Base-by-base conservation (phyloP, 2,113 vertebrate species). In the Caloenas nicobarica region DNA sequence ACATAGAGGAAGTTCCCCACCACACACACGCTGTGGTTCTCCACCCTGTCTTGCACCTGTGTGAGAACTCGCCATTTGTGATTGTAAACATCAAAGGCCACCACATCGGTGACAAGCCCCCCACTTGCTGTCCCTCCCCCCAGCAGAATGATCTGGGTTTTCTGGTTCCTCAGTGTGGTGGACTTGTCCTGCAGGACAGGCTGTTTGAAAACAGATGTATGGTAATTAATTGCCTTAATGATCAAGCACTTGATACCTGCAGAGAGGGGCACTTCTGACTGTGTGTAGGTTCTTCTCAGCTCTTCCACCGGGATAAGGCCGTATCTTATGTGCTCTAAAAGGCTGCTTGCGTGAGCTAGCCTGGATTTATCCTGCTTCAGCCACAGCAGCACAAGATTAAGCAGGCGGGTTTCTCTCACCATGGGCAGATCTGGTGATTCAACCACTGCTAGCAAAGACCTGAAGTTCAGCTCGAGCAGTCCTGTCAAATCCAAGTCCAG, bases 1-100 rank as follows among this genome's bases (percentile, higher is more conserved):
- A 99, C 97, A 3, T 99, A 99, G 38, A 99, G 97, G 93, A 99
- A 99, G 76, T 99, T 99, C 4, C 98, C 99, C 33, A 98, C 96
- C 2, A 98, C 98, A 9, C 99, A 99, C 22, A 98, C 97, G 2
- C 99, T 98, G 92, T 99, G 99, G 76, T 98, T 97, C 93, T 98
- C 98, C 40, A 99, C 94, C 23, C 95, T 98, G 38, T 96, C 81
- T 0, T 95, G 98, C 42, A 99, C 84, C 25, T 88, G 88, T 0
- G 98, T 98, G 48, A 99, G 94, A 7, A 93, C 61, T 46, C 94
- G 91, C 96, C 99, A 99, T 66, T 97, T 98, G 95, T 98, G 98
- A 77, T 95, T 98, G 79, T 98, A 97, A 11, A 98, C 98, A 9
- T 99, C 98, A 0, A 99, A 99, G 28, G 97, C 98, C 95, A 99